Evolutionary conservation across 2,888 invertebrate species (phyloP).

Genomic region (Prosopocoilus inquinatus): DNA sequence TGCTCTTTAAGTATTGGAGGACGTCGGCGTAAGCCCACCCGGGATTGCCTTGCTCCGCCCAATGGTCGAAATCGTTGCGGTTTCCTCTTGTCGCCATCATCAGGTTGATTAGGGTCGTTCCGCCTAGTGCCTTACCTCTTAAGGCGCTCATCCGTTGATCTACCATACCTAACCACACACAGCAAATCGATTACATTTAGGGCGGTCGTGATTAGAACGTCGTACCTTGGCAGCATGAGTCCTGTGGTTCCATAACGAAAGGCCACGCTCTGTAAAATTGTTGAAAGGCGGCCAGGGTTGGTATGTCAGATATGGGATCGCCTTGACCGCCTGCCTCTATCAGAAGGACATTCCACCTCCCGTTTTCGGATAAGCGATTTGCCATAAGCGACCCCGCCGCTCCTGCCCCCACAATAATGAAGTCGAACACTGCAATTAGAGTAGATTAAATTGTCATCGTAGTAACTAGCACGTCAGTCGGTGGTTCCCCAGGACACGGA

Average conservation of each 20-base stretch:
- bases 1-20: conserved; percentile 51
- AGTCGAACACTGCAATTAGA: conserved; percentile 38
- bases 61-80: conserved; percentile 62
- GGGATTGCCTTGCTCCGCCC: conserved; percentile 58
- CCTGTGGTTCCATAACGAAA: conserved; percentile 50
- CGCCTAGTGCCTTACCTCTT: conserved; percentile 56
- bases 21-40: conserved; percentile 60
- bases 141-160: conserved; percentile 14
- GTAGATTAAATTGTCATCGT: background rate
- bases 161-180: too few relatives aligned
- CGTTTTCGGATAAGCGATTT: conserved; percentile 48
- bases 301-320: conserved; percentile 51
- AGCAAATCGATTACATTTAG: too few relatives aligned
- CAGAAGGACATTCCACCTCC: conserved; percentile 56
- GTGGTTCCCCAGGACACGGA: too few relatives aligned
- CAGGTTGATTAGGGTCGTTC: conserved; percentile 62
- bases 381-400: conserved; percentile 52
- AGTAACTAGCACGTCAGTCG: too few relatives aligned
- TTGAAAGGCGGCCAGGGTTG: conserved; percentile 50
- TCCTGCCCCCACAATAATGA: conserved; percentile 50
- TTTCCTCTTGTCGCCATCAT: conserved; percentile 66
- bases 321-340: conserved; percentile 59
- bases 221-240: conserved; percentile 17
- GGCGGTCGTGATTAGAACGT: background rate
- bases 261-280: conserved; percentile 49